Evolutionary conservation across 2,888 invertebrate species (phyloP).

Genomic region (Cryptocephalus moraei): DNA sequence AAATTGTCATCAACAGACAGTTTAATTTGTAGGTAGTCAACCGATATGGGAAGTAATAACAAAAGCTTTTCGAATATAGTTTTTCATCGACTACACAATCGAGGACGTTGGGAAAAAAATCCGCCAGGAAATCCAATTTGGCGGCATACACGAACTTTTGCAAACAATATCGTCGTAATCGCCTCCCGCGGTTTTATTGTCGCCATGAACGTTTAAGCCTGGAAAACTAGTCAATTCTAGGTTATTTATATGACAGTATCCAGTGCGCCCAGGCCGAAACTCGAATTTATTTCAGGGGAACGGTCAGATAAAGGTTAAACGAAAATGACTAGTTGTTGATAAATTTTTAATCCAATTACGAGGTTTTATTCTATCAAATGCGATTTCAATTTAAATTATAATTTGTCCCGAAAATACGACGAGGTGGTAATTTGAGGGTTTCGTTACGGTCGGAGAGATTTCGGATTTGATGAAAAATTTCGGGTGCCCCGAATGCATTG

Average conservation of each 20-base stretch:
- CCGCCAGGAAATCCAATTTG: conserved; percentile 6
- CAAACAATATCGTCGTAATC: conserved; percentile 9
- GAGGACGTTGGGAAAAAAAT: no score
- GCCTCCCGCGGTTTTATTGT: conserved; percentile 9
- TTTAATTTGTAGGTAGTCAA: no score
- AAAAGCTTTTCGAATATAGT: not conserved
- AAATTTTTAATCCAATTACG: conserved; percentile 9
- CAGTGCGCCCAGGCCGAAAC: conserved; percentile 2
- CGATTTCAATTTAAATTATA: conserved; percentile 5
- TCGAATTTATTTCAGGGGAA: conserved; percentile 6
- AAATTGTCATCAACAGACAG: no score
- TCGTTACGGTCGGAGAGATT: not conserved
- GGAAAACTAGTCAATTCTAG: conserved; percentile 9
- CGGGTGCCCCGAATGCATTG: no score
- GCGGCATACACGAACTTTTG: conserved; percentile 5
- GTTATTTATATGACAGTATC: conserved; percentile 9
- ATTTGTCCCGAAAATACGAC: not conserved
- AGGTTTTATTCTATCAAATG: conserved; percentile 5
- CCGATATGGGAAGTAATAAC: not conserved
- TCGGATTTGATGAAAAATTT: no score
- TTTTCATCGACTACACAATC: no score
- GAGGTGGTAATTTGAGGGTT: conserved; percentile 2
- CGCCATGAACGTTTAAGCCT: conserved; percentile 7
- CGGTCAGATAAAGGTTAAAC: conserved; percentile 6
- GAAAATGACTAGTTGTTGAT: conserved; percentile 10